Conservation (phyloP, 2,888 invertebrate genomes). For the Callimorpha dominula region DNA sequence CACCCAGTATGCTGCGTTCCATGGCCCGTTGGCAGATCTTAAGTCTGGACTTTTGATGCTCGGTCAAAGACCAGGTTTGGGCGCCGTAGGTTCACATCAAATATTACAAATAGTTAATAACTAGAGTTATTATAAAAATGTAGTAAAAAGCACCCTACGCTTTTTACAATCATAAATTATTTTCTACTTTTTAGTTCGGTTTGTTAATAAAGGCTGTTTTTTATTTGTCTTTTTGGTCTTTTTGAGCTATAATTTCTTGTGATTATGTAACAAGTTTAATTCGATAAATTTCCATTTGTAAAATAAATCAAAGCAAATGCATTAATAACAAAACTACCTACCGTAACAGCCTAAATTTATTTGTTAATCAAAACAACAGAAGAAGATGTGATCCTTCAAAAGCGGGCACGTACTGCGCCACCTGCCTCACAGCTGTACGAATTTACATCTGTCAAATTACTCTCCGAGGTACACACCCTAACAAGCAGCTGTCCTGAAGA, state of each 20-base stretch:
- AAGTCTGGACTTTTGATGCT: too few relatives aligned
- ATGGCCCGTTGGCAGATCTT: too few relatives aligned
- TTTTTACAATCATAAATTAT: too few relatives aligned
- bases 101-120: too few relatives aligned
- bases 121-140: too few relatives aligned
- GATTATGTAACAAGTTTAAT: background rate
- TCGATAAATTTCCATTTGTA: background rate
- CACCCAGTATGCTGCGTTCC: too few relatives aligned
- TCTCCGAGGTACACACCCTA: constrained; percentile 65
- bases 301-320: background rate
- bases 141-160: too few relatives aligned
- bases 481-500: constrained; percentile 72
- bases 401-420: constrained; percentile 74
- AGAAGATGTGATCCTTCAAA: constrained; percentile 64
- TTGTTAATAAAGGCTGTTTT: too few relatives aligned
- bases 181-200: too few relatives aligned
- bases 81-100: too few relatives aligned
- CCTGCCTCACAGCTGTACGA: constrained; percentile 80
- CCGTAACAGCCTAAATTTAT: constrained; percentile 27
- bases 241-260: background rate
- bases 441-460: constrained; percentile 76
- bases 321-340: constrained; percentile 18
- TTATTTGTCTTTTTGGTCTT: too few relatives aligned
- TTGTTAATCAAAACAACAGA: constrained; percentile 46
- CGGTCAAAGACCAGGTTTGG: too few relatives aligned